Conservation (phyloP, 1,140 invertebrate genomes). For the Melitaea cinxia region DNA sequence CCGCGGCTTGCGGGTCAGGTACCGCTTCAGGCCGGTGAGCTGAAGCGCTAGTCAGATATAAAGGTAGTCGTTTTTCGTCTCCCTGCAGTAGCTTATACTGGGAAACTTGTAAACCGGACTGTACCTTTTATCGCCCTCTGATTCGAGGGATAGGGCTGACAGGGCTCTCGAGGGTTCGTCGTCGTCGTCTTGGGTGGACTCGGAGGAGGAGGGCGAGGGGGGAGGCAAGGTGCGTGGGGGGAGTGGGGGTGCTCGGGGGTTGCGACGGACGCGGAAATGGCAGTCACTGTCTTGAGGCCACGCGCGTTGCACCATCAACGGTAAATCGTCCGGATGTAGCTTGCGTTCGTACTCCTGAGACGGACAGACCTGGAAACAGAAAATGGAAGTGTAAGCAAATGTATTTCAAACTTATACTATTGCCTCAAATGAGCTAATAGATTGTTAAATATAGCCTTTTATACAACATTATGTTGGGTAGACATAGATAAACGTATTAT, state of each 20-base stretch:
- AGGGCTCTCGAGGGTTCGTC: slow-evolving; percentile 69
- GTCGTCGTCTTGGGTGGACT: slow-evolving; percentile 48
- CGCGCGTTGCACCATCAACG: slow-evolving; percentile 90
- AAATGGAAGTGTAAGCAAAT: background rate
- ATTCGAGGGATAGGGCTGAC: slow-evolving; percentile 72
- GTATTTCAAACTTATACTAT: too few species aligned
- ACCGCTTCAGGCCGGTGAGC: slow-evolving; percentile 39
- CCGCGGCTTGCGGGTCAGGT: slow-evolving; percentile 34
- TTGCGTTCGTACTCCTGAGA: slow-evolving; percentile 91
- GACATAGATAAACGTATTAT: too few species aligned
- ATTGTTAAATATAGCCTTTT: too few species aligned
- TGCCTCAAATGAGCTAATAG: too few species aligned
- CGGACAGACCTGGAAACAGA: slow-evolving; percentile 81
- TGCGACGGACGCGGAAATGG: slow-evolving; percentile 89
- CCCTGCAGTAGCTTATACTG: slow-evolving; percentile 75
- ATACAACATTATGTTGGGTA: too few species aligned
- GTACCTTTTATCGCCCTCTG: slow-evolving; percentile 69
- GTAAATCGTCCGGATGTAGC: slow-evolving; percentile 92
- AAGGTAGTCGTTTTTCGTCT: slow-evolving; percentile 74
- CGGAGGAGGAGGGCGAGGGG: slow-evolving; percentile 23
- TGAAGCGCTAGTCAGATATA: slow-evolving; percentile 66
- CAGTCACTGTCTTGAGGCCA: slow-evolving; percentile 86
- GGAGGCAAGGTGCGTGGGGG: slow-evolving; percentile 71
- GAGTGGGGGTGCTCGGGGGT: slow-evolving; percentile 87
- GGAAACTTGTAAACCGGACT: slow-evolving; percentile 80